These are phyloP conservation scores for Hapalemur alaotrensis DNA, from an alignment of 2,797 vertebrate genomes.

Conservation along the genomic window DNA sequence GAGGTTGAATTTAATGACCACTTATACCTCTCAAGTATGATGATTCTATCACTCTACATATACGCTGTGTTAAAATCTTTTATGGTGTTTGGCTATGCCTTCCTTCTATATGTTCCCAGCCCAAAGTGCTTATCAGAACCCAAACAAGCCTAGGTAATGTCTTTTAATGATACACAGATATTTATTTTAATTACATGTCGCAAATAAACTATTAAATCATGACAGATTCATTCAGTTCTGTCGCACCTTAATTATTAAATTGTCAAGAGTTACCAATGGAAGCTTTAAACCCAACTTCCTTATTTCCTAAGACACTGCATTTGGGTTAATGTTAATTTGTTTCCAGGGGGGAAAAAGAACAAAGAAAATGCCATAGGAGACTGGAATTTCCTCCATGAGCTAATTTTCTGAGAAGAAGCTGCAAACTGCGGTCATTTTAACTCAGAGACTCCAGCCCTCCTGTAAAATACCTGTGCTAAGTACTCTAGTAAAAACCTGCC, in stretches of 20 bases:
- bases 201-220: slow-evolving; percentile 23
- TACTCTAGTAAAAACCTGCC: slow-evolving; percentile 43
- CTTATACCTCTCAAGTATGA: neutral
- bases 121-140: neutral
- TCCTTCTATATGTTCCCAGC: neutral
- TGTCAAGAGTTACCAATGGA: neutral
- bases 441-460: neutral
- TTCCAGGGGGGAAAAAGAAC: neutral
- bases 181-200: slow-evolving; percentile 5
- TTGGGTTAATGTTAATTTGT: neutral
- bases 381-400: neutral
- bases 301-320: neutral
- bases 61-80: neutral
- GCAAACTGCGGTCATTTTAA: slow-evolving; percentile 23
- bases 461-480: slow-evolving; percentile 17
- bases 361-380: neutral
- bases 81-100: slow-evolving; percentile 38
- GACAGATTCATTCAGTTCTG: neutral
- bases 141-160: neutral
- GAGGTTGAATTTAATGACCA: neutral
- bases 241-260: neutral
- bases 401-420: slow-evolving; percentile 32
- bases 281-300: neutral
- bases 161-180: slow-evolving; percentile 17
- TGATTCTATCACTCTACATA: neutral